Evolutionary conservation across 1,140 invertebrate species (phyloP).

Genomic region (Drosophila lacteicornis): DNA sequence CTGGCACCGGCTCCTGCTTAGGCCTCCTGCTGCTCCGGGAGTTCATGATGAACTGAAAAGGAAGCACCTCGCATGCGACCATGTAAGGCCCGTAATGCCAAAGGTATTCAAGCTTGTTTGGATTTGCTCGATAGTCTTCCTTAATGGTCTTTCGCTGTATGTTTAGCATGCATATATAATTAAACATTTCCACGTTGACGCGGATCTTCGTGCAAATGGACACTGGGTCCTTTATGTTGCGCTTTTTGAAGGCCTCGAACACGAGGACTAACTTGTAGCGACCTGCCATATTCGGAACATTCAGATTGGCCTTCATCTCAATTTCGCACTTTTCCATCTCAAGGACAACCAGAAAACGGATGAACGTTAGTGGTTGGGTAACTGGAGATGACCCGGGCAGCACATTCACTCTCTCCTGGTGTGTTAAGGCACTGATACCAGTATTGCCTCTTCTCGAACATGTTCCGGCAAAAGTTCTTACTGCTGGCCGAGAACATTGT

Average conservation of each 20-base stretch:
- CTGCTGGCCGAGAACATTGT: not conserved
- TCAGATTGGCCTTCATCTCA: not conserved
- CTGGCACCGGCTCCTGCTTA: not conserved
- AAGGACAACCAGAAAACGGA: not conserved
- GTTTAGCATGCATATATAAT: slow-evolving; percentile 44
- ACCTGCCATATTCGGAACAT: not conserved
- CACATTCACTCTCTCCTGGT: not conserved
- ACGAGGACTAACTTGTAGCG: slow-evolving; percentile 8
- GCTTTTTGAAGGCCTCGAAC: slow-evolving; percentile 18
- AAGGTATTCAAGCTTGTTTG: slow-evolving; percentile 7
- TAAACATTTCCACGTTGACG: not conserved
- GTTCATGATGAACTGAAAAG: slow-evolving; percentile 36
- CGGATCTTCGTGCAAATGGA: slow-evolving; percentile 10
- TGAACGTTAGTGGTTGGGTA: not conserved
- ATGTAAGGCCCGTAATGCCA: not conserved
- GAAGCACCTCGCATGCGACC: slow-evolving; percentile 14
- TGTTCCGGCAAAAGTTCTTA: slow-evolving; percentile 18
- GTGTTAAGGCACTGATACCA: slow-evolving; percentile 20
- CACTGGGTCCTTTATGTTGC: slow-evolving; percentile 4
- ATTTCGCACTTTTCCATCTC: not conserved
- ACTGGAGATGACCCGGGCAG: too few relatives aligned
- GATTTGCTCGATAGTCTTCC: slow-evolving; percentile 8
- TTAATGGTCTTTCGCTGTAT: slow-evolving; percentile 48
- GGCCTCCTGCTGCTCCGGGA: not conserved
- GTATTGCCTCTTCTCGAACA: slow-evolving; percentile 17